Conservation (phyloP, 2,797 vertebrate species). For the Meriones psammophilus region DNA sequence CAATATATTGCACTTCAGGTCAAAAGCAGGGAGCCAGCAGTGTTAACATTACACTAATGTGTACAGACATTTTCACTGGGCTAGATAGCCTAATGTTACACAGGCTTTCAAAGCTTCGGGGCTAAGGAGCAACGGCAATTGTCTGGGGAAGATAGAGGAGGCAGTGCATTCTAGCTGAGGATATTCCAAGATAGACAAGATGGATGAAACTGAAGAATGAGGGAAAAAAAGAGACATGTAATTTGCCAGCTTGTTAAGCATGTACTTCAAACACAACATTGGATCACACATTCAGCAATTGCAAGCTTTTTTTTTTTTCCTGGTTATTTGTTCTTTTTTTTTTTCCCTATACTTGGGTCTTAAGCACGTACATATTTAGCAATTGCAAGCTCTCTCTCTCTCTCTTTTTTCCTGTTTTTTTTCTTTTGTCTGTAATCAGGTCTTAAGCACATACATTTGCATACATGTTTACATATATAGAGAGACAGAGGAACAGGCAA, state of each 20-base stretch:
- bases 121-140: slow-evolving; percentile 87
- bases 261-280: slow-evolving; percentile 31
- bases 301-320: neutral
- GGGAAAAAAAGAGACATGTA: slow-evolving; percentile 62
- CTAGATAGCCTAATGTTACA: slow-evolving; percentile 91
- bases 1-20: slow-evolving; percentile 91
- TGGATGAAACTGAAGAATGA: slow-evolving; percentile 76
- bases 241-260: slow-evolving; percentile 62
- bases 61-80: slow-evolving; percentile 91
- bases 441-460: neutral
- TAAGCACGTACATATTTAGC: neutral
- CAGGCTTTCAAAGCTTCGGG: slow-evolving; percentile 88
- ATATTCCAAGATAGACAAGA: slow-evolving; percentile 82
- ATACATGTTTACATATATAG: neutral
- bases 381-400: neutral
- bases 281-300: neutral
- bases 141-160: slow-evolving; percentile 83
- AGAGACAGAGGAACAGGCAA: neutral
- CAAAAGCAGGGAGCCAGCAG: slow-evolving; percentile 90
- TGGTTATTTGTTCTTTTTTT: neutral
- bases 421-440: neutral
- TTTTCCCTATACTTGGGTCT: too few species aligned
- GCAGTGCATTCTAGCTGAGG: slow-evolving; percentile 76
- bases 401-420: neutral
- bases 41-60: slow-evolving; percentile 92